Base-by-base conservation (phyloP, 35 echinoderm and acorn worm species). In the Diadema setosum region DNA sequence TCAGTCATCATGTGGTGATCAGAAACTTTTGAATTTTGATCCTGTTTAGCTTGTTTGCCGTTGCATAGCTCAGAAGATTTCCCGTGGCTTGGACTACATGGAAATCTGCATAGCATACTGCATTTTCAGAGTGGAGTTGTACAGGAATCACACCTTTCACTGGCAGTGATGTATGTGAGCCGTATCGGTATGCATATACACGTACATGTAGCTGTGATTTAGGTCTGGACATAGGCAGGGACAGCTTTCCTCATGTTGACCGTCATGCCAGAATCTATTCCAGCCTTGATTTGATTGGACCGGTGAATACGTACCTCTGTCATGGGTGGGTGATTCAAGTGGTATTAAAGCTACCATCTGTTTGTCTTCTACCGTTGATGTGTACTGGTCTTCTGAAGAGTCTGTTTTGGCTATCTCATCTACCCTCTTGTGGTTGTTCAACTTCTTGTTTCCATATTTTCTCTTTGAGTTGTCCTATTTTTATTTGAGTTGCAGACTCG, bases 181-280 rank as follows among this genome's bases (percentile, higher is more conserved):
- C 75, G 18, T 89, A 89, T n/a, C n/a, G n/a, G n/a, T n/a, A n/a
- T n/a, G n/a, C n/a, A n/a, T n/a, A n/a, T n/a, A n/a, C n/a, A n/a
- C n/a, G n/a, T 2, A 75, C 1, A 18, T 61, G 67, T 42, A 82
- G 11, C 42, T 40, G 24, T 27, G 83, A 4, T 18, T 27, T 41
- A 35, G 58, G 17, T 64, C 3, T 39, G 30, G 4, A 16, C 42
- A 24, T 41, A 17, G 49, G 58, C 65, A 24, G 40, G 26, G 32
- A 12, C 17, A 2, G 2, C 4, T 31, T 44, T 4, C 27, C 14
- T 81, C 41, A 82, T 29, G 41, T 89, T 89, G 5, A 82, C 87
- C 7, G 75, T 26, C 42, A 75, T 48, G 1, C 87, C 87, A 15
- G 75, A 56, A 31, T 89, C 87, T 58, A 89, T 89, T 39, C 74